Evolutionary conservation across 2,113 vertebrate genomes (phyloP), one percentile per base, ranked within the genome.

Genomic region (Alces alces): DNA sequence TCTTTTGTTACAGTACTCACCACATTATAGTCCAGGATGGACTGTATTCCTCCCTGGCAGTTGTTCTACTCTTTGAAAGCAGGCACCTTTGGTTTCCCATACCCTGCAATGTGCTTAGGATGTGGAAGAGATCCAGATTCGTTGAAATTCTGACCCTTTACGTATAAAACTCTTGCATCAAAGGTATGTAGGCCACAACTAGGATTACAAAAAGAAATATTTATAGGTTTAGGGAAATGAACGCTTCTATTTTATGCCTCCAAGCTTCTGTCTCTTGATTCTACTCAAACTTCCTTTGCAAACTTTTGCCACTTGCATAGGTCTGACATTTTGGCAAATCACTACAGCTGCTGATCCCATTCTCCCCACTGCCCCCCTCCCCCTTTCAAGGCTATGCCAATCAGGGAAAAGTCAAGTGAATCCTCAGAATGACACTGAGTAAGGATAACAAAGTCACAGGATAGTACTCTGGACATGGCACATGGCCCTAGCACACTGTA

Each of bases 241-340:
- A 33, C 2, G 3, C 39, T 89, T 94, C 52, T 45, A 5, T 82
- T 80, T 86, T 39, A 58, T 21, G n/a, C 28, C n/a, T 57, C 45
- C 39, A 30, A 58, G 57, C n/a, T 91, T 70, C 55, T 27, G 19
- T 36, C 91, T 96, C 58, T 85, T 64, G 5, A 57, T 93, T 52
- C 61, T 85, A 43, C 27, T 55, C 43, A 85, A 55, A 57, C 5
- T 58, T 66, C 15, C 8, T 14, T 66, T 79, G 80, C 25, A 78
- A 88, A 82, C 5, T 30, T 25, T 93, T 84, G 30, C 6, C 45
- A 73, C 30, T 54, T 96, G 60, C 45, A 21, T 13, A 16, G 14
- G 52, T 19, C 36, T 64, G 45, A 85, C 16, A 64, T 47, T 33
- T 50, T 39, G 30, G 57, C 33, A 66, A 64, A 45, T 73, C 30